These are phyloP conservation scores for Patella ulyssiponensis DNA, from an alignment of 2,888 invertebrate genomes.

Conservation along the genomic window DNA sequence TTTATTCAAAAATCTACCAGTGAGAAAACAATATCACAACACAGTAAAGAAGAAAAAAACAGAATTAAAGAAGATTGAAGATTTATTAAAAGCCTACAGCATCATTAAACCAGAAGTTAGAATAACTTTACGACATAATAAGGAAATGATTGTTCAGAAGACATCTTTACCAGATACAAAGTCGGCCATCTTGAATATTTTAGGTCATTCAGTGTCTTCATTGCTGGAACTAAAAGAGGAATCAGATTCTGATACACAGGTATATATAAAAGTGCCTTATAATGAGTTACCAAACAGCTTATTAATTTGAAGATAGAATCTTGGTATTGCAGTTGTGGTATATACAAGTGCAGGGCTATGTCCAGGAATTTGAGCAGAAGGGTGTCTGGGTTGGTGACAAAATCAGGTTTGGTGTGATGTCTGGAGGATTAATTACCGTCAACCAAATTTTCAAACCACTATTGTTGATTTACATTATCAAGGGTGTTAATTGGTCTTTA, in stretches of 20 bases:
- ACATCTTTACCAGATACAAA: slow-evolving; percentile 60
- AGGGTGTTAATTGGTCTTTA: too few species aligned
- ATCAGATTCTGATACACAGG: slow-evolving; percentile 39
- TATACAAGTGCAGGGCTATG: too few species aligned
- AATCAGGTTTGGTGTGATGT: too few species aligned
- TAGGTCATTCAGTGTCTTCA: slow-evolving; percentile 50
- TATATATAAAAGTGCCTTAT: slow-evolving; percentile 16
- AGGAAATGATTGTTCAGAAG: slow-evolving; percentile 74
- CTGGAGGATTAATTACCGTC: too few species aligned
- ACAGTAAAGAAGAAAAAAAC: slow-evolving; percentile 73
- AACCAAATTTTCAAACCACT: too few species aligned
- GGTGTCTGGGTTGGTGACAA: too few species aligned
- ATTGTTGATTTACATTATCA: too few species aligned
- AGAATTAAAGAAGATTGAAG: slow-evolving; percentile 76
- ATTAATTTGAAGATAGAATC: too few species aligned
- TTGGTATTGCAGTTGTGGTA: too few species aligned
- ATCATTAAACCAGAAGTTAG: slow-evolving; percentile 75
- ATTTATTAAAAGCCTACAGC: slow-evolving; percentile 74
- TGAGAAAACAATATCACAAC: slow-evolving; percentile 75
- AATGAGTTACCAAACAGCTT: too few species aligned
- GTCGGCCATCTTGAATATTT: slow-evolving; percentile 46
- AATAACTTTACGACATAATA: slow-evolving; percentile 74
- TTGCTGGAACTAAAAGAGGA: slow-evolving; percentile 43
- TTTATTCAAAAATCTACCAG: slow-evolving; percentile 77
- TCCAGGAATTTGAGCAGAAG: too few species aligned